Percentiles rank a stretch among this genome's conserved stretches.
Evolutionary conservation across 2,113 vertebrate genomes (phyloP).

Genomic region (Mustela nigripes): DNA sequence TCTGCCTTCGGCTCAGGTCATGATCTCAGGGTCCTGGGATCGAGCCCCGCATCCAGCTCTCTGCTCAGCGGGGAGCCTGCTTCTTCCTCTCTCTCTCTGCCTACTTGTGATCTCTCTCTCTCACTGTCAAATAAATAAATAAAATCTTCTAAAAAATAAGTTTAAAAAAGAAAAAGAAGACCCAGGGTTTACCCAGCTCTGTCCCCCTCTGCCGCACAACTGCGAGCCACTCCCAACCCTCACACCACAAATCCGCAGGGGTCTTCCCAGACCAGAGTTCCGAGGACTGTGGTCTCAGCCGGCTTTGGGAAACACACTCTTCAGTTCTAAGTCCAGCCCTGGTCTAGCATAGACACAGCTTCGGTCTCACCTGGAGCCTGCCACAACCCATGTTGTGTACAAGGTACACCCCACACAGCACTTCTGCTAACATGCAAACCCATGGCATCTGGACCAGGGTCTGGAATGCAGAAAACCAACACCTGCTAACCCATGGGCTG

Average conservation of each 20-base stretch:
- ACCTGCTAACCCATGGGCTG: background rate
- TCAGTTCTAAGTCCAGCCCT: background rate
- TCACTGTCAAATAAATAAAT: too few species aligned
- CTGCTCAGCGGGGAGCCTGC: too few species aligned
- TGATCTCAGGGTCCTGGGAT: too few species aligned
- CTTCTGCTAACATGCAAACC: background rate
- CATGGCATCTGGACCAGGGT: background rate
- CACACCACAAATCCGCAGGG: background rate
- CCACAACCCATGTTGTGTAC: too few species aligned
- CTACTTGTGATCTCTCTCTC: too few species aligned
- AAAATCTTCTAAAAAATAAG: too few species aligned
- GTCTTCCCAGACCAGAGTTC: background rate
- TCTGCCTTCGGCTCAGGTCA: too few species aligned
- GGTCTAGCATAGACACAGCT: background rate
- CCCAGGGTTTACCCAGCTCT: background rate
- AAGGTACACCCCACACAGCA: fast-evolving
- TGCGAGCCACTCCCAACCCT: too few species aligned
- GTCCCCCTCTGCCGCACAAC: background rate
- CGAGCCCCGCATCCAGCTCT: too few species aligned
- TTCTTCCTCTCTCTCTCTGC: too few species aligned
- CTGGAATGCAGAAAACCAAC: background rate
- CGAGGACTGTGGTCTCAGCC: background rate
- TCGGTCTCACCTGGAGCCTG: fast-evolving
- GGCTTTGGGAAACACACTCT: background rate
- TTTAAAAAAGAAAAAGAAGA: background rate